Base-by-base conservation (phyloP, 1,140 invertebrate species). In the Oncopeltus fasciatus region DNA sequence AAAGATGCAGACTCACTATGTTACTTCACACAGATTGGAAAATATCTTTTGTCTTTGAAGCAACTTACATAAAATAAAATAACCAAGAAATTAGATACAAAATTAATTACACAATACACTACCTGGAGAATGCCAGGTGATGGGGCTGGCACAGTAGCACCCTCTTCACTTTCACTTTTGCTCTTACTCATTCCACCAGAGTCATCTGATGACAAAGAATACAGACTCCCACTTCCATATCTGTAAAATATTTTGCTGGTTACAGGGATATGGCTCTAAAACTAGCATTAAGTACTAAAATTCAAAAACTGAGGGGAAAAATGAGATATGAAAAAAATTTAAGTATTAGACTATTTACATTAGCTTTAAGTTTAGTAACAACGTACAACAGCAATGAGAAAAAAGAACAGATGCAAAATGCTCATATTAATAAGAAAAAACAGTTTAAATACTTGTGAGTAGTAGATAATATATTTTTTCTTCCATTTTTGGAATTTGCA, bases 41-140 rank as follows among this genome's bases (percentile, higher is more conserved):
- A n/a, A n/a, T n/a, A n/a, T n/a, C n/a, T n/a, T n/a, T n/a, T n/a
- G n/a, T n/a, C n/a, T n/a, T n/a, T n/a, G n/a, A n/a, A n/a, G n/a
- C n/a, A n/a, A n/a, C n/a, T n/a, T n/a, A n/a, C n/a, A n/a, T n/a
- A n/a, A n/a, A n/a, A n/a, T n/a, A n/a, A n/a, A n/a, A n/a, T n/a
- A n/a, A n/a, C n/a, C n/a, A n/a, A n/a, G n/a, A n/a, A n/a, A n/a
- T n/a, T n/a, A n/a, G n/a, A n/a, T n/a, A n/a, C n/a, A n/a, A n/a
- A n/a, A n/a, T n/a, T n/a, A 51, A 31, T 44, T 59, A 60, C 44
- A 46, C 20, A 60, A 11, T 29, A 65, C 59, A 43, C 57, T 67
- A 77, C 77, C 74, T 90, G 83, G 21, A 86, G 74, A 63, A 85
- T 85, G 27, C 83, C 83, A 27, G 80, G 76, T 18, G 74, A 61